Conservation (phyloP, 1,140 invertebrate genomes). For the Dreissena polymorpha region DNA sequence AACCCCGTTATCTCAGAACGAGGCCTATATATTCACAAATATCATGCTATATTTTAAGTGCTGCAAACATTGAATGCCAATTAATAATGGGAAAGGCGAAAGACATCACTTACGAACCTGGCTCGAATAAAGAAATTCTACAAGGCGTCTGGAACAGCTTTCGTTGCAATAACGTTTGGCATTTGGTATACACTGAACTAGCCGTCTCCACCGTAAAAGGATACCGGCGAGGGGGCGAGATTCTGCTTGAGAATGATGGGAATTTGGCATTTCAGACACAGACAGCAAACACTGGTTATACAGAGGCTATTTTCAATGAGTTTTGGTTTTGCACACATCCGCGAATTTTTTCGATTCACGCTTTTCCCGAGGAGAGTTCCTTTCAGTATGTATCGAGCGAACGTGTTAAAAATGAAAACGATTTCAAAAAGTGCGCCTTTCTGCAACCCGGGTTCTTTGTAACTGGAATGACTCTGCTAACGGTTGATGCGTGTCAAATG, state of each 20-base stretch:
- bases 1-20: too few species aligned
- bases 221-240: neutral
- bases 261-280: neutral
- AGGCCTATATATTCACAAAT: too few species aligned
- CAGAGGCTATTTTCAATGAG: neutral
- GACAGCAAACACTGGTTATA: neutral
- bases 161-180: neutral
- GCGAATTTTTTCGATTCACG: neutral
- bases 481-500: neutral
- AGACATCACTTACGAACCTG: neutral
- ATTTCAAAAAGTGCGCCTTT: neutral
- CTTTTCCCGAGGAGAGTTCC: neutral
- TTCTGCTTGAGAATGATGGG: neutral
- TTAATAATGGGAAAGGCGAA: neutral
- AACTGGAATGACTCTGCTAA: neutral
- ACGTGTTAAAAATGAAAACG: neutral
- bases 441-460: neutral
- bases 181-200: neutral
- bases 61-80: neutral
- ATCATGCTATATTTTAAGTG: too few species aligned
- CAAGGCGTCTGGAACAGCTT: neutral
- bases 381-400: neutral
- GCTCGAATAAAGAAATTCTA: neutral
- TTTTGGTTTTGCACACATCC: slow-evolving; percentile 6
- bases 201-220: neutral